Conservation (phyloP, 2,113 vertebrate genomes). For the Cyphomyrus discorhynchus region DNA sequence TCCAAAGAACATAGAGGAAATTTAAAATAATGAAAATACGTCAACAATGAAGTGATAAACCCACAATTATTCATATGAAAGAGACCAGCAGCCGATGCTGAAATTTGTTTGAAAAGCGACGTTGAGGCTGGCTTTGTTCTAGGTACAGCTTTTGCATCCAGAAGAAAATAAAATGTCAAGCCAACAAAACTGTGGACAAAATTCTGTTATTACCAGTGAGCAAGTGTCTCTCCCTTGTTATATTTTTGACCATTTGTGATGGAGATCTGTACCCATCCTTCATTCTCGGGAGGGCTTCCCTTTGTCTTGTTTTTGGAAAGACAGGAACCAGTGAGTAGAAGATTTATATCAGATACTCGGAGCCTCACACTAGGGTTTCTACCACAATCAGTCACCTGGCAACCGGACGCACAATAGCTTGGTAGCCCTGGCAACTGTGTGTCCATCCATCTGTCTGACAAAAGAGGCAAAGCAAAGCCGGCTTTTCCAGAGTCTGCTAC, state of each 20-base stretch:
- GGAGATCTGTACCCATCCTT: not conserved
- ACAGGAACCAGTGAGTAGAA: not conserved
- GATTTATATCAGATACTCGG: conserved; percentile 11
- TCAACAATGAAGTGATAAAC: not conserved
- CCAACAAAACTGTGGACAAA: not conserved
- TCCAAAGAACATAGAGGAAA: not conserved
- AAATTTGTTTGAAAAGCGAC: not conserved
- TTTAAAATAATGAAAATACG: not conserved
- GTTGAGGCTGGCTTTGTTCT: not conserved
- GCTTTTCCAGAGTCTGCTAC: not conserved
- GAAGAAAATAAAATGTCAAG: not conserved
- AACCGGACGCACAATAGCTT: conserved; percentile 6
- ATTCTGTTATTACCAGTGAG: not conserved
- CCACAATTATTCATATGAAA: not conserved
- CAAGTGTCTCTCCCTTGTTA: not conserved
- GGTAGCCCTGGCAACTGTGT: conserved; percentile 12
- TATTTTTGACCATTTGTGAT: conserved; percentile 3
- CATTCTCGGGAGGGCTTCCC: not conserved
- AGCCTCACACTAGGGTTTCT: not conserved
- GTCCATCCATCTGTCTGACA: conserved; percentile 7
- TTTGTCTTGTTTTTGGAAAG: not conserved
- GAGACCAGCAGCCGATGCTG: not conserved
- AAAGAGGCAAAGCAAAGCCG: not conserved
- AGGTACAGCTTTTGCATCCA: not conserved
- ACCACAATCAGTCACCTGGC: conserved; percentile 17